A percentile compares a stretch with the other conserved stretches of the same genome.
These are phyloP conservation scores for Porites lutea DNA, from an alignment of 64 coral and sea anemone genomes.

Conservation along the genomic window DNA sequence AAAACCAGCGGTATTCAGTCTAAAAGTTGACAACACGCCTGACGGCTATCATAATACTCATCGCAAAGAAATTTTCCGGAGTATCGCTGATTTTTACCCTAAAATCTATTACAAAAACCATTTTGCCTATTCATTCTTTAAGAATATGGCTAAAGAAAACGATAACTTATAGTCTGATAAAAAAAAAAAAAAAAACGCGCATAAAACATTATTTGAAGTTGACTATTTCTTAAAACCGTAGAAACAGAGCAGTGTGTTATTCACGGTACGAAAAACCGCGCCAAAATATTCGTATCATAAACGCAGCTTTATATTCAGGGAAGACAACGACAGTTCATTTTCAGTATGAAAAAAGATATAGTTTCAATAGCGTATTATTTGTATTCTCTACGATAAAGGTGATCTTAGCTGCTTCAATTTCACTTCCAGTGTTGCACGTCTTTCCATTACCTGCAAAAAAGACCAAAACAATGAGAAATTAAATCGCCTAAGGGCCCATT, in stretches of 20 bases:
- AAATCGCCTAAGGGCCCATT: neutral
- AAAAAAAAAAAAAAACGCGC: constrained; percentile 13
- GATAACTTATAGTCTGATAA: neutral
- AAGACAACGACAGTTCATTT: neutral
- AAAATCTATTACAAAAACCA: neutral
- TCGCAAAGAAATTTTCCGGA: neutral
- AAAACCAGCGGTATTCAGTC: neutral
- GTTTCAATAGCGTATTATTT: neutral
- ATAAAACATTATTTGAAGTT: constrained; percentile 1
- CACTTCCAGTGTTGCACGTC: constrained; percentile 44
- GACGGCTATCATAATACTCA: neutral
- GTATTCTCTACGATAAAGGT: neutral
- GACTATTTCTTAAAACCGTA: neutral
- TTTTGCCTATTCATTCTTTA: constrained; percentile 5
- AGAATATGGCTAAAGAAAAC: neutral
- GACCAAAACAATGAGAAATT: neutral
- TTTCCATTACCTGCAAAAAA: constrained; percentile 60
- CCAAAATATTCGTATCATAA: neutral
- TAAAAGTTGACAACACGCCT: neutral
- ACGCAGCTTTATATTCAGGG: too few relatives aligned
- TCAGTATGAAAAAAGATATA: neutral
- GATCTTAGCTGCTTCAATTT: constrained; percentile 48
- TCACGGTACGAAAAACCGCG: neutral
- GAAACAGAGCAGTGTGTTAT: neutral
- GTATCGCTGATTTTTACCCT: neutral